Evolutionary conservation across 2,888 invertebrate species (phyloP).

Genomic region (Alentia gelatinosa): DNA sequence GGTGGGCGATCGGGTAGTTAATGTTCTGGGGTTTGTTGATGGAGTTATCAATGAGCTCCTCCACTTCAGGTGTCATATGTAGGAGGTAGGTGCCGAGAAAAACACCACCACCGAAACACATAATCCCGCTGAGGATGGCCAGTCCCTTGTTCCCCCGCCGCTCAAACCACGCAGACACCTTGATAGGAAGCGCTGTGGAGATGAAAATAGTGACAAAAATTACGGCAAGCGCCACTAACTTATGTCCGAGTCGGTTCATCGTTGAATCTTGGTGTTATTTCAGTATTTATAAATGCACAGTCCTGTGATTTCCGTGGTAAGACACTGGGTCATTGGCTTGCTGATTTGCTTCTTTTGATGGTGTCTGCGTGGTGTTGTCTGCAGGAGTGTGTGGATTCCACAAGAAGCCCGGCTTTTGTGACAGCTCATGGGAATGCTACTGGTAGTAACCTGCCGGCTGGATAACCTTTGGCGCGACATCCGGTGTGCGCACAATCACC

Average conservation of each 20-base stretch:
- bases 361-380: no score
- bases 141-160: constrained; percentile 61
- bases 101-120: constrained; percentile 78
- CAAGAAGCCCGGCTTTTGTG: no score
- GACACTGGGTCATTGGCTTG: no score
- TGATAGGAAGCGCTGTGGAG: constrained; percentile 64
- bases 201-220: constrained; percentile 64
- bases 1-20: constrained; percentile 75
- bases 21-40: constrained; percentile 62
- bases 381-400: no score
- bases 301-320: no score
- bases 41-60: constrained; percentile 68
- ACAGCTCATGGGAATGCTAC: no score
- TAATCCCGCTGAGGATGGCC: constrained; percentile 66
- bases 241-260: constrained; percentile 66
- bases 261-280: no score
- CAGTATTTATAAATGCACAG: no score
- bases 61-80: constrained; percentile 77
- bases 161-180: constrained; percentile 60
- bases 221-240: constrained; percentile 61
- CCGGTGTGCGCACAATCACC: no score
- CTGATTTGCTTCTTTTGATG: no score
- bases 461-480: no score
- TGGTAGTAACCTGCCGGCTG: no score
- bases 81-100: constrained; percentile 79